Base-by-base conservation (phyloP, 2,113 vertebrate species). In the Pelusios castaneus region DNA sequence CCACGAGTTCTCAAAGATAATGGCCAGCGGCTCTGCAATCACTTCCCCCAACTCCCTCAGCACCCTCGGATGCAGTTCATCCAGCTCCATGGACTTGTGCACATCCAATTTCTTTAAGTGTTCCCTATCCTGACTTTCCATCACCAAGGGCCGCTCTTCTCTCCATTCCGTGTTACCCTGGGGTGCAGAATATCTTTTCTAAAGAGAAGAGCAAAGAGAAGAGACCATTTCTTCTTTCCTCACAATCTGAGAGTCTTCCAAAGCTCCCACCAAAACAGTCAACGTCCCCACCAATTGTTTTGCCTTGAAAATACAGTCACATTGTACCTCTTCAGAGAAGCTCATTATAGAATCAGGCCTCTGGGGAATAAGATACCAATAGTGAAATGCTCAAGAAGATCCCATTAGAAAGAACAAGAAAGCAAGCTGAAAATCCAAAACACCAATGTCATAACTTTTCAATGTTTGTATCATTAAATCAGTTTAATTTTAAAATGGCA, bases 401-500 rank as follows among this genome's bases (percentile, higher is more conserved):
- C 24, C 51, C 5, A 4, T 85, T 6, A 0, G 14, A 56, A 89
- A 89, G 2, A 93, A 60, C 22, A n/a, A 52, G 88, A 93, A 56
- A 49, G 1, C 12, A 78, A 80, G 10, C 27, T 84, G 43, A 21
- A 89, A 87, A 41, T 14, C 41, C 21, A 73, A 54, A 76, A 87
- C 4, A 0, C 11, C 75, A 11, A 41, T 56, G 45, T 52, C 77
- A 4, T 51, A 88, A 81, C 51, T 0, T 4, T 80, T 92, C 34
- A 34, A 27, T 41, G 88, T 10, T 29, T 95, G n/a, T 60, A 87
- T 45, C 77, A 56, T 43, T 84, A 29, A 87, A 80, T 83, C 87
- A 92, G 14, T 67, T 82, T 94, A 49, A 88, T 92, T 92, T 89
- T 58, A 51, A 85, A 92, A 77, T 55, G 81, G 16, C 43, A 27